Percentiles rank a stretch among this genome's conserved stretches.
Conservation (phyloP, 2,113 vertebrate genomes). For the Tretioscincus oriximinensis region DNA sequence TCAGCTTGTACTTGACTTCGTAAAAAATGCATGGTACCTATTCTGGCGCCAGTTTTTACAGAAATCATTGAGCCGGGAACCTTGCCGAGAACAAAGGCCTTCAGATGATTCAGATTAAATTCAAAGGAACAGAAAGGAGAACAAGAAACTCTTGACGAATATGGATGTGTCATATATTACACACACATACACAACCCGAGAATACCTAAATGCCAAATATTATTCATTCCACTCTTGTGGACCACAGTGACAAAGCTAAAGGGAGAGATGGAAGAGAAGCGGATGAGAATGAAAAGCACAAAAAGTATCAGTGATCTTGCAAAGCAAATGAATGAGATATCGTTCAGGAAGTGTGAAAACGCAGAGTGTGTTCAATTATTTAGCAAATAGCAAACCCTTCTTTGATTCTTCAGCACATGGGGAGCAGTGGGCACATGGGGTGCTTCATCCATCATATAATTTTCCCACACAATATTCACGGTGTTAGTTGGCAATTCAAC, state of each 20-base stretch:
- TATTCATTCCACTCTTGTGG: slow-evolving; percentile 26
- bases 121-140: slow-evolving; percentile 13
- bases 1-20: background rate
- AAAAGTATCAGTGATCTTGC: slow-evolving; percentile 47
- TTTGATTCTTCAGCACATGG: background rate
- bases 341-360: slow-evolving; percentile 42
- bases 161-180: slow-evolving; percentile 18
- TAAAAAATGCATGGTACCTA: slow-evolving; percentile 1
- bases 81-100: slow-evolving; percentile 21
- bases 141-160: slow-evolving; percentile 21
- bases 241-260: background rate
- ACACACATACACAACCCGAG: background rate
- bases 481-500: too few species aligned
- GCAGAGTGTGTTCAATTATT: slow-evolving; percentile 44
- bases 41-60: background rate
- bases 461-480: too few species aligned
- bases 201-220: slow-evolving; percentile 21
- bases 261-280: background rate
- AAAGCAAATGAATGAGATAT: slow-evolving; percentile 33
- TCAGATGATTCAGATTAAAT: slow-evolving; percentile 21
- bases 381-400: background rate
- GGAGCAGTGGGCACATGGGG: too few species aligned
- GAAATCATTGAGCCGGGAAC: background rate
- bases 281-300: background rate
- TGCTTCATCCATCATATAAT: too few species aligned